Evolutionary conservation across 2,888 invertebrate genomes (phyloP).

Genomic region (Sesia bembeciformis): DNA sequence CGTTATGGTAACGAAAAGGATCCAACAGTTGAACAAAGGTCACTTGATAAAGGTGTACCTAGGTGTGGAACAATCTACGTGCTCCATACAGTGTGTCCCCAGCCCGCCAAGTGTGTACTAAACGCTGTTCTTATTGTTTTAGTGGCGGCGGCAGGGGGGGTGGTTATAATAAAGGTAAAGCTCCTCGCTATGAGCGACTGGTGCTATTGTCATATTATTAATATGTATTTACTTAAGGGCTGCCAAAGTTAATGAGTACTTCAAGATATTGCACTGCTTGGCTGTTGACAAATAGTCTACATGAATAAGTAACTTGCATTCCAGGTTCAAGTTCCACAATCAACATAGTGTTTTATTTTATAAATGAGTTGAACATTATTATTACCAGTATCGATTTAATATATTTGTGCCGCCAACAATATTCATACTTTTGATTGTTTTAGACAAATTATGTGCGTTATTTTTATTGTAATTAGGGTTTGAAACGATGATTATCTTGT

Average conservation of each 20-base stretch:
- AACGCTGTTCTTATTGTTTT: constrained; percentile 89
- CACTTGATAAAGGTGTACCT: constrained; percentile 66
- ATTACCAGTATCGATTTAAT: no score
- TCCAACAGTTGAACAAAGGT: constrained; percentile 61
- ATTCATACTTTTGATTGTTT: no score
- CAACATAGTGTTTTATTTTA: no score
- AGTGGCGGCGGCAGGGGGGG: constrained; percentile 95
- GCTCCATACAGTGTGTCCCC: constrained; percentile 71
- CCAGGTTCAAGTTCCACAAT: no score
- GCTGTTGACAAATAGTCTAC: constrained; percentile 30
- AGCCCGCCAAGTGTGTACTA: constrained; percentile 80
- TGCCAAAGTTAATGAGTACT: constrained; percentile 47
- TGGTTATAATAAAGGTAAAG: constrained; percentile 98
- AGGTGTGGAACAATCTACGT: constrained; percentile 70
- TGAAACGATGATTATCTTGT: no score
- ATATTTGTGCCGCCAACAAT: no score
- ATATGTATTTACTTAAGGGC: constrained; percentile 61
- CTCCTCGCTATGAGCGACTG: constrained; percentile 82
- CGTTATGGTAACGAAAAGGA: constrained; percentile 76
- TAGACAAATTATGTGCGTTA: no score
- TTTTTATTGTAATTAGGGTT: no score
- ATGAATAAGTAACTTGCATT: no score
- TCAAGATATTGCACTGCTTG: constrained; percentile 19
- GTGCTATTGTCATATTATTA: constrained; percentile 81
- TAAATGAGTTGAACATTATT: no score